Percentiles rank a stretch among this genome's conserved stretches.
Evolutionary conservation across 2,113 vertebrate genomes (phyloP).

Genomic region (Girardinichthys multiradiatus): DNA sequence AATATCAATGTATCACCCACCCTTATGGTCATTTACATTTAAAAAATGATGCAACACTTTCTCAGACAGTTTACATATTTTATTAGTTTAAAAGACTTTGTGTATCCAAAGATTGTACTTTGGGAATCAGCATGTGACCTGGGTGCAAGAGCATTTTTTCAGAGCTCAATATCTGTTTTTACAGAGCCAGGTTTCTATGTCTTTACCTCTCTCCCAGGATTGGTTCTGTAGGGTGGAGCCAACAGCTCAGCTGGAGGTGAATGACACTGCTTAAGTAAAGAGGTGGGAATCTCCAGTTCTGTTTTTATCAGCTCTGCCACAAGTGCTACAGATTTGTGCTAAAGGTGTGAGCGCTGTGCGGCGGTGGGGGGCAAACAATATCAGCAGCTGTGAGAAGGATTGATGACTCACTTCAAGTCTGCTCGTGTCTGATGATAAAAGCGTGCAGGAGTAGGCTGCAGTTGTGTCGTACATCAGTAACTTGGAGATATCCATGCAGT

Average conservation of each 20-base stretch:
- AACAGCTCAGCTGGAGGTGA: conserved; percentile 58
- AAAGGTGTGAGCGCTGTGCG: conserved; percentile 19
- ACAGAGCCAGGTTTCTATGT: conserved; percentile 8
- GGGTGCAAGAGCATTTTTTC: conserved; percentile 6
- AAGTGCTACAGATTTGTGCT: conserved; percentile 29
- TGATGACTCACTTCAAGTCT: conserved; percentile 55
- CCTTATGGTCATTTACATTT: not conserved
- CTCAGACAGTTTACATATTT: not conserved
- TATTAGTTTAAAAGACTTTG: not conserved
- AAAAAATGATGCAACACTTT: conserved; percentile 3
- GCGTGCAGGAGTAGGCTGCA: conserved; percentile 20
- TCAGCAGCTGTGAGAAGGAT: conserved; percentile 33
- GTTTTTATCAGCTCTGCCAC: conserved; percentile 53
- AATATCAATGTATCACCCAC: too few species aligned
- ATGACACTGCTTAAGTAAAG: conserved; percentile 52
- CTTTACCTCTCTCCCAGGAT: conserved; percentile 23
- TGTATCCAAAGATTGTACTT: not conserved
- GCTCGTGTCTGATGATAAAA: conserved; percentile 48
- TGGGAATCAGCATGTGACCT: not conserved
- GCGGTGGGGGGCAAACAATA: conserved; percentile 16
- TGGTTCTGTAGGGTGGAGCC: conserved; percentile 32
- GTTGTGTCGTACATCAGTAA: conserved; percentile 27
- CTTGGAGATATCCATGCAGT: not conserved
- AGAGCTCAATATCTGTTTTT: conserved; percentile 17
- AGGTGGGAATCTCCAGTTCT: conserved; percentile 17